These are phyloP conservation scores for Gastrophryne carolinensis DNA, from an alignment of 2,797 vertebrate genomes.

Conservation along the genomic window DNA sequence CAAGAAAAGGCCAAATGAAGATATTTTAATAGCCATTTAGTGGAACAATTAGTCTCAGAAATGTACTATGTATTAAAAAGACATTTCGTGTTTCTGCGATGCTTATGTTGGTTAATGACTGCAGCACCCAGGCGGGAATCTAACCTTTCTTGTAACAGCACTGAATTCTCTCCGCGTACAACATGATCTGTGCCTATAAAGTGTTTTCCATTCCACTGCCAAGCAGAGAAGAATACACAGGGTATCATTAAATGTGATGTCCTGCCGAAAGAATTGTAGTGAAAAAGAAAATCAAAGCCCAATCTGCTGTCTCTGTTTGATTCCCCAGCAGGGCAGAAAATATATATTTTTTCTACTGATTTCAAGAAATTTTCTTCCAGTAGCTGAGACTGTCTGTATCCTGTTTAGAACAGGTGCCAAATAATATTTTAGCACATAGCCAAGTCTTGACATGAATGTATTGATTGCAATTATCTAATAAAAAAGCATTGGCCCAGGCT, in stretches of 20 bases:
- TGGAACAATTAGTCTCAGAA: background rate
- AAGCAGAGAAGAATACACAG: constrained; percentile 17
- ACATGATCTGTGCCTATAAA: constrained; percentile 1
- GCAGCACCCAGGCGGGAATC: background rate
- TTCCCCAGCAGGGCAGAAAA: constrained; percentile 9
- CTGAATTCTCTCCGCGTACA: constrained; percentile 4
- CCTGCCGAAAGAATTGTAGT: constrained; percentile 22
- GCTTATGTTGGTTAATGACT: background rate
- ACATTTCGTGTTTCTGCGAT: background rate
- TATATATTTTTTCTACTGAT: constrained; percentile 5
- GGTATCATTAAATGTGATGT: constrained; percentile 39
- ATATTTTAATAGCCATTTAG: background rate
- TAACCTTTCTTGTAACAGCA: constrained; percentile 5
- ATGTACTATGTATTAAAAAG: background rate
- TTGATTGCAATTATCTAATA: too few species aligned
- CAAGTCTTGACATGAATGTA: background rate
- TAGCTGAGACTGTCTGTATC: background rate
- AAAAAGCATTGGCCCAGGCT: too few species aligned
- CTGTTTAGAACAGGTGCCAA: background rate
- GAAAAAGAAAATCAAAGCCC: constrained; percentile 34
- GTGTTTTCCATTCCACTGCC: constrained; percentile 19
- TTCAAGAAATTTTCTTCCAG: background rate
- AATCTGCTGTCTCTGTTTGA: constrained; percentile 12
- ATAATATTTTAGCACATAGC: background rate
- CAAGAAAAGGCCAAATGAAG: background rate